phyloP scores from a whole-genome alignment of 2,797 vertebrate species.

The Stomatorhinus walkeri region DNA sequence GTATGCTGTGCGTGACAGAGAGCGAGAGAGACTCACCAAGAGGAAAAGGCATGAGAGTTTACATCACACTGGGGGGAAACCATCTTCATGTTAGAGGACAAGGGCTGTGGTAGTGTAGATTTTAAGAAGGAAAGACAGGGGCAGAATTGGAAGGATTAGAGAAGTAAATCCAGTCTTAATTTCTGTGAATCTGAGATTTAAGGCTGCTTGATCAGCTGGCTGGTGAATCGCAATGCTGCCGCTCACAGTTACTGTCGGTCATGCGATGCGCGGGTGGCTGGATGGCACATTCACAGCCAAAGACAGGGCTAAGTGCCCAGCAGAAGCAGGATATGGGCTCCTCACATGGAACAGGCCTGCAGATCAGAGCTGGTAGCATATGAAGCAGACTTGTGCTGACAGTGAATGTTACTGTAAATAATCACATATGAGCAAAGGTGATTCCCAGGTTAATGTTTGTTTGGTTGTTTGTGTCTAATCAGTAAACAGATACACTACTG shows the following conservation, averaged over 20 bases:
- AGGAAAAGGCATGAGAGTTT: not conserved
- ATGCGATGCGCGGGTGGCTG: not conserved
- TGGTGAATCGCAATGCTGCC: not conserved
- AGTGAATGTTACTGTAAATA: not conserved
- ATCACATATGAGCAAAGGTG: not conserved
- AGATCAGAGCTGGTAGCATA: not conserved
- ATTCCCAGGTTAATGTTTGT: not conserved
- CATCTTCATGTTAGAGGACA: not conserved
- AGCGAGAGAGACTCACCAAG: not conserved
- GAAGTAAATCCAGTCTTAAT: not conserved
- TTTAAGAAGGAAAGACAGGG: not conserved
- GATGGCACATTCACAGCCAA: not conserved
- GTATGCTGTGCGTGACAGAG: not conserved
- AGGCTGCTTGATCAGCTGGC: not conserved
- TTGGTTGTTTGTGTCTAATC: not conserved
- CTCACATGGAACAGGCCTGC: not conserved
- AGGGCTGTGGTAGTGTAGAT: not conserved
- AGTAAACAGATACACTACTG: not conserved
- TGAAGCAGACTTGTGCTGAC: not conserved
- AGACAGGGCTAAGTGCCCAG: not conserved
- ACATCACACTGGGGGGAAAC: not conserved
- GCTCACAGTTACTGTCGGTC: not conserved
- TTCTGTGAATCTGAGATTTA: not conserved
- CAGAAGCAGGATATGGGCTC: not conserved
- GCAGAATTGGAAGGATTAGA: not conserved